Conservation (phyloP, 2,888 invertebrate species). For the Scaptomyza cyrtandrae region DNA sequence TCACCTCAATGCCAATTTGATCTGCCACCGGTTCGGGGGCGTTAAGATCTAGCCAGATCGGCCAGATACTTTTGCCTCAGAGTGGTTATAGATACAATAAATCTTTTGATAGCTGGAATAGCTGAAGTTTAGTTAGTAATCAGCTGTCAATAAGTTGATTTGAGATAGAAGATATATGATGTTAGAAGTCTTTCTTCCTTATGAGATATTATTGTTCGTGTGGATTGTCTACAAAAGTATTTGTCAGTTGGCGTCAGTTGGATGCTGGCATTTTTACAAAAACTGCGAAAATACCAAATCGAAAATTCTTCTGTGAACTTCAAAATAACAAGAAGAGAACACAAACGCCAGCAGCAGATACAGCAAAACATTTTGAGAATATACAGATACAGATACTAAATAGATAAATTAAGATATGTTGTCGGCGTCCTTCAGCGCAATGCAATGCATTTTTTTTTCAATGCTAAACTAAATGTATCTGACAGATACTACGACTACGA, state of each 20-base stretch:
- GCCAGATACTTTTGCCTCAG: constrained; percentile 8
- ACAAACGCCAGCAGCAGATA: constrained; percentile 60
- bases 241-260: constrained; percentile 48
- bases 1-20: constrained; percentile 78
- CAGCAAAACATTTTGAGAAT: constrained; percentile 8
- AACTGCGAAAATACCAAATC: constrained; percentile 38
- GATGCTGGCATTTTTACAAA: constrained; percentile 49
- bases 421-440: constrained; percentile 74
- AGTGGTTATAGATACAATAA: background rate
- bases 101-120: background rate
- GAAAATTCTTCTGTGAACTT: constrained; percentile 63
- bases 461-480: constrained; percentile 63
- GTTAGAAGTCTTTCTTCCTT: background rate
- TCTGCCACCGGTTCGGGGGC: constrained; percentile 63
- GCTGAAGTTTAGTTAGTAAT: background rate
- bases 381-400: constrained; percentile 26
- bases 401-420: constrained; percentile 53
- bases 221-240: constrained; percentile 18
- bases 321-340: constrained; percentile 44
- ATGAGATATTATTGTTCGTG: constrained; percentile 7
- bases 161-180: background rate
- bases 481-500: constrained; percentile 18
- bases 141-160: background rate
- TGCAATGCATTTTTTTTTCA: constrained; percentile 75
- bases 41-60: constrained; percentile 23